Base-by-base conservation (phyloP, 2,113 vertebrate species). In the Uria aalge region DNA sequence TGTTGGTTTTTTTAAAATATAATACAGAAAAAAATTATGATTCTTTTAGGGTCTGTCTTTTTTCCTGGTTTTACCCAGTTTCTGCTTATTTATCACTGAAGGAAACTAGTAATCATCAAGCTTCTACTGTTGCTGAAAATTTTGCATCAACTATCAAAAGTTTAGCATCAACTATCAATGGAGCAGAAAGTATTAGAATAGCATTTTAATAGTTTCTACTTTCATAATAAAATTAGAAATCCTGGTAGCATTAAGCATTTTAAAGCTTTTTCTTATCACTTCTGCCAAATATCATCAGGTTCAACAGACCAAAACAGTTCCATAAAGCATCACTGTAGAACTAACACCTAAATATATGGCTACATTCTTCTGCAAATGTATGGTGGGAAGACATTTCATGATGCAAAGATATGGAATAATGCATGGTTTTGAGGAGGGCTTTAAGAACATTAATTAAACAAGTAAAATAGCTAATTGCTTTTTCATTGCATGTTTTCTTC, bases 321-420 rank as follows among this genome's bases (percentile, higher is more conserved):
- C 93, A 74, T 95, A 84, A 97, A 81, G 78, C 97, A 90, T 91
- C 88, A 74, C 92, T 66, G 22, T 69, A 92, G 95, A 97, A 83
- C 68, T 60, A 73, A 85, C 36, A 75, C 68, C 59, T 67, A 81
- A 83, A 91, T 68, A 59, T 62, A 75, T 27, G 85, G 36, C 85
- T 91, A 67, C 56, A 69, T 66, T 74, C 12, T 64, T 50, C 48
- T 55, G 13, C 20, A 74, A 41, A 68, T 20, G 80, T 19, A 38
- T 83, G 52, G 23, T 36, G 87, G 57, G 26, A 34, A 71, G 45
- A 41, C 19, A 47, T 38, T n/a, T n/a, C 5, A 11, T 47, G 15
- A 43, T 32, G 21, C 14, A 63, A 48, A 84, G 22, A 0, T 26
- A 40, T 0, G 0, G 18, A 63, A 71, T 63, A 43, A 32, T 68